Evolutionary conservation across 2,797 vertebrate species (phyloP).

Genomic region (Enteromius unitaeniatus): DNA sequence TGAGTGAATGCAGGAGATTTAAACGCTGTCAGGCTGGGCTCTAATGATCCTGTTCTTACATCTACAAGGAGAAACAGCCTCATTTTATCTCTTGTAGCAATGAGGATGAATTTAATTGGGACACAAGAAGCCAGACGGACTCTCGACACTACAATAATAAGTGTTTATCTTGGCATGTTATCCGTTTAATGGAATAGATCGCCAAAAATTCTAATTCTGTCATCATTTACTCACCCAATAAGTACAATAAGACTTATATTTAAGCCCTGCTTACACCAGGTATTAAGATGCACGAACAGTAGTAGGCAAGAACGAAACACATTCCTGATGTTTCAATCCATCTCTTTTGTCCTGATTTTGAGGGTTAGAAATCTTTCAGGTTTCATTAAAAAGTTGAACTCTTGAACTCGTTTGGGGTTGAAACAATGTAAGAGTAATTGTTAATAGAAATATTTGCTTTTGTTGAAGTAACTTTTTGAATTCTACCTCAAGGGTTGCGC

Average conservation of each 20-base stretch:
- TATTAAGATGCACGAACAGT: background rate
- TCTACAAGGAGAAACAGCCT: conserved; percentile 11
- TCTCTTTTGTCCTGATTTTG: background rate
- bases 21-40: background rate
- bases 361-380: background rate
- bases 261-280: background rate
- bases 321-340: background rate
- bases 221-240: background rate
- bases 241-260: background rate
- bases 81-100: background rate
- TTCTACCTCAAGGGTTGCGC: too few relatives aligned
- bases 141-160: background rate
- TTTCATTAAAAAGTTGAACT: too few relatives aligned
- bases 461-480: too few relatives aligned
- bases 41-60: conserved; percentile 16
- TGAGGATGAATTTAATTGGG: conserved; percentile 13
- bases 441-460: too few relatives aligned
- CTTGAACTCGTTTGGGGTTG: too few relatives aligned
- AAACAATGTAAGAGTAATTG: too few relatives aligned
- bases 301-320: background rate
- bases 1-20: background rate
- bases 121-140: background rate
- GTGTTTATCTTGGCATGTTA: background rate
- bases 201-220: background rate
- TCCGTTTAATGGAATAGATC: background rate